Evolutionary conservation across 2,113 vertebrate species (phyloP), one percentile per base, ranked within the genome.

Genomic region (Pholis gunnellus): DNA sequence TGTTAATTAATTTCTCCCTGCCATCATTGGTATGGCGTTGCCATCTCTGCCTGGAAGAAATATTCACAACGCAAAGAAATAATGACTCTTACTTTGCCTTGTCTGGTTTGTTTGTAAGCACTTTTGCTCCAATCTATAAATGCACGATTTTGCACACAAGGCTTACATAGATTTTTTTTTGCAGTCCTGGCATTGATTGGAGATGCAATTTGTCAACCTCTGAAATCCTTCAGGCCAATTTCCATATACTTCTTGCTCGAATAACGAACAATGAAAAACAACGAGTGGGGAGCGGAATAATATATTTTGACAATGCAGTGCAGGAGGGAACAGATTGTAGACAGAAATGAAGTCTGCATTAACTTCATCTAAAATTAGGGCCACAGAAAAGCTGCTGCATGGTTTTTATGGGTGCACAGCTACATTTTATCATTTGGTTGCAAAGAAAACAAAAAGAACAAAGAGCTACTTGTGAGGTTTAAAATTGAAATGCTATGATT

Each of bases 131-230:
- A 85, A 91, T 94, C 90, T 89, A 93, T 92, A 89, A 93, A 90
- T 92, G 93, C 87, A 90, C 67, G 88, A 92, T 89, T 92, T 83
- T 79, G 75, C 88, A 89, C 90, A 42, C 88, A 88, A 57, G 71
- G 74, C 89, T 90, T 89, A 83, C 81, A 91, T 84, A 90, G 88
- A 93, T 91, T 91, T 91, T 90, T 91, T 91, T 59, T 68, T 78
- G 70, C 75, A 40, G 46, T 56, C 44, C 78, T 71, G 73, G 81
- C 91, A 93, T 93, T 87, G 91, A 94, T 93, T 95, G 88, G 70
- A 85, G 84, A 81, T 82, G 78, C 86, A 85, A 91, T 91, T 89
- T 86, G 78, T 87, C 82, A 86, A 86, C 82, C 87, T 72, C 57
- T 89, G 87, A 90, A 92, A 89, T 87, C 86, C 87, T 87, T 87